These are phyloP conservation scores for Pempheris klunzingeri DNA, from an alignment of 2,797 vertebrate species.

Conservation along the genomic window DNA sequence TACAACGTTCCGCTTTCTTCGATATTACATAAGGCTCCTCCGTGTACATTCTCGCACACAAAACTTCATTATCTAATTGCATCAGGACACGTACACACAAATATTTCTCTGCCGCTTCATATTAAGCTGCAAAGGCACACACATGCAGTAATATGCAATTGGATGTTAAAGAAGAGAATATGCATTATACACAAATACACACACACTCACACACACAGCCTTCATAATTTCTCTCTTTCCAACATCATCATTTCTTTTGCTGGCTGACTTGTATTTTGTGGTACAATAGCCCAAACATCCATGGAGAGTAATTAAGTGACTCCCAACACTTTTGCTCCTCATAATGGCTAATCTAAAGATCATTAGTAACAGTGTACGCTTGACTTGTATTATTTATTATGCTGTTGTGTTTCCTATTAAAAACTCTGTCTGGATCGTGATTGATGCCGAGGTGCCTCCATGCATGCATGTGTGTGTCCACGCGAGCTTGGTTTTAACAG, in stretches of 20 bases:
- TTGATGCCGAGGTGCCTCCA: conserved; percentile 65
- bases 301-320: conserved; percentile 84
- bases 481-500: conserved; percentile 35
- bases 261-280: conserved; percentile 45
- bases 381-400: conserved; percentile 81
- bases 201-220: background rate
- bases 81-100: conserved; percentile 34
- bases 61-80: conserved; percentile 32
- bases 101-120: conserved; percentile 10
- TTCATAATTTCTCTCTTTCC: conserved; percentile 28
- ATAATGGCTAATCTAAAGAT: conserved; percentile 84
- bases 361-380: conserved; percentile 81
- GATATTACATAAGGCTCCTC: conserved; percentile 3
- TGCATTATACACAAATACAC: background rate
- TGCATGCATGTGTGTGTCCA: conserved; percentile 59
- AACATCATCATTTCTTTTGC: conserved; percentile 48
- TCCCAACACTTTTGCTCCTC: conserved; percentile 80
- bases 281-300: conserved; percentile 53
- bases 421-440: conserved; percentile 67
- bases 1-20: background rate
- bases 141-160: conserved; percentile 30
- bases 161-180: conserved; percentile 42
- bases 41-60: background rate
- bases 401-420: conserved; percentile 80
- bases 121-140: conserved; percentile 36